A percentile compares a stretch with the other conserved stretches of the same genome.
Evolutionary conservation across 2,113 vertebrate species (phyloP).

Genomic region (Agapornis roseicollis): DNA sequence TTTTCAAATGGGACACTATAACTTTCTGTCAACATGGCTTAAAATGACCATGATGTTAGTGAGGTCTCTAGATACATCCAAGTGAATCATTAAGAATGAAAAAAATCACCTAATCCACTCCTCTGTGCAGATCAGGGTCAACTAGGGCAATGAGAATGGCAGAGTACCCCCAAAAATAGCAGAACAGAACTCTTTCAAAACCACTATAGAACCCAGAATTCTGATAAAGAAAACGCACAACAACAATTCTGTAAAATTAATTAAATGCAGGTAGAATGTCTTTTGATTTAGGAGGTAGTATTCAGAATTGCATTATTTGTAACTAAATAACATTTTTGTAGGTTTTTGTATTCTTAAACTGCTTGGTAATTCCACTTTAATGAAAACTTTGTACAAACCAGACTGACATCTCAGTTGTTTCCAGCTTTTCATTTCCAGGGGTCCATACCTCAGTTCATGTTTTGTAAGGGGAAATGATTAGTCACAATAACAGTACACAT

Average conservation of each 20-base stretch:
- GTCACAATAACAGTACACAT: neutral
- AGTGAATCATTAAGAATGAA: neutral
- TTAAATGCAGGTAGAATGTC: neutral
- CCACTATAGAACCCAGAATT: neutral
- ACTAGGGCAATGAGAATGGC: neutral
- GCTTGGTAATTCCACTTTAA: neutral
- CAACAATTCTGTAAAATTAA: neutral
- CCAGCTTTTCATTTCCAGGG: neutral
- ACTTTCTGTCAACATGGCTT: neutral
- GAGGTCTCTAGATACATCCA: neutral
- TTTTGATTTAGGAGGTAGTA: neutral
- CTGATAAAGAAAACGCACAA: neutral
- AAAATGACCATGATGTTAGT: neutral
- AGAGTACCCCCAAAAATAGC: neutral
- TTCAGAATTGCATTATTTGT: neutral
- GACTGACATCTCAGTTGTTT: neutral
- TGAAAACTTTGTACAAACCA: neutral
- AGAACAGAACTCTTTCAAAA: neutral
- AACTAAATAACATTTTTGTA: neutral
- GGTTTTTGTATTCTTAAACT: neutral
- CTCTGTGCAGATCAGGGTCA: neutral
- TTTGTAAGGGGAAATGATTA: neutral
- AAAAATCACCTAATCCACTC: neutral
- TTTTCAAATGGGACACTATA: neutral
- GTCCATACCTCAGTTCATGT: neutral